Conservation (phyloP, 2,113 vertebrate species). For the Hippocampus zosterae region DNA sequence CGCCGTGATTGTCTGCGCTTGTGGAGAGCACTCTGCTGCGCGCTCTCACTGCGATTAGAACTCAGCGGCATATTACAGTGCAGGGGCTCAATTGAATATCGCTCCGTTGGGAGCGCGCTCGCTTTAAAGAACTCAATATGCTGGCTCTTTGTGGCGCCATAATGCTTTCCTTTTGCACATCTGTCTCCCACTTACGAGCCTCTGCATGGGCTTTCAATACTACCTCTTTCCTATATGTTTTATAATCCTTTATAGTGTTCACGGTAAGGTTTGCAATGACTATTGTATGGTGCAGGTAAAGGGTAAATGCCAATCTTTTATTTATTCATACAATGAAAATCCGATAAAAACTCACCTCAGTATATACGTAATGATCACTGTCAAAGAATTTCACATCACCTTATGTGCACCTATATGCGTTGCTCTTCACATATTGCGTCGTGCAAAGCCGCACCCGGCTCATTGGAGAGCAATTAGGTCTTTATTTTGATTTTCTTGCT, state of each 20-base stretch:
- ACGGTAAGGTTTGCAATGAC: neutral
- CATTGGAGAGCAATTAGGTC: neutral
- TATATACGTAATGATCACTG: neutral
- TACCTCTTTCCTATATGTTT: neutral
- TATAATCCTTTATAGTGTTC: neutral
- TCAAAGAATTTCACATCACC: too few species aligned
- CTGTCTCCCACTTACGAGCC: constrained; percentile 10
- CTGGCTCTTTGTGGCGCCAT: constrained; percentile 27
- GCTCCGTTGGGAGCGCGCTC: constrained; percentile 51
- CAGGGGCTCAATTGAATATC: constrained; percentile 53
- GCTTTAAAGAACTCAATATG: constrained; percentile 50
- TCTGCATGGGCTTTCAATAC: neutral
- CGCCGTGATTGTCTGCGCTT: constrained; percentile 57
- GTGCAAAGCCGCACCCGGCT: neutral
- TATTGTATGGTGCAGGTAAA: neutral
- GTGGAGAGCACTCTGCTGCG: constrained; percentile 59
- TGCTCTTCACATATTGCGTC: neutral
- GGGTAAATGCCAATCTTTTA: neutral
- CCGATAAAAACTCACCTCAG: neutral
- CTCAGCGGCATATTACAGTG: constrained; percentile 64
- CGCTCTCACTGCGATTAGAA: constrained; percentile 68
- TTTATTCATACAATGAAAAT: neutral
- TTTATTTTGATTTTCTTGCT: neutral
- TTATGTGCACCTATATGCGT: neutral
- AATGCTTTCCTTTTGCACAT: constrained; percentile 11